Evolutionary conservation across 2,113 vertebrate species (phyloP).

Genomic region (Bagarius yarrelli): DNA sequence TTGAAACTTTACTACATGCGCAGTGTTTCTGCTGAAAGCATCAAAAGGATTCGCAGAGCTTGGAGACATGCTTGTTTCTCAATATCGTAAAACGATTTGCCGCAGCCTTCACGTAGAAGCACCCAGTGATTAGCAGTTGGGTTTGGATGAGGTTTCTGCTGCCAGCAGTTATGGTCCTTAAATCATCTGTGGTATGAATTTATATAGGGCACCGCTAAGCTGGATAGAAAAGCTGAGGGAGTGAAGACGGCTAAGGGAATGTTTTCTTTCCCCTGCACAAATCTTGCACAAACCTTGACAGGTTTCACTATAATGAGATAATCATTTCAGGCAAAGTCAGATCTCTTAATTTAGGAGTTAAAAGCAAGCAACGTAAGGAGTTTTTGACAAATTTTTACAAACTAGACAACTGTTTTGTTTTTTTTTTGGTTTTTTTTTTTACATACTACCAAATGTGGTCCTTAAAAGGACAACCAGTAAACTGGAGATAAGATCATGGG

Average conservation of each 20-base stretch:
- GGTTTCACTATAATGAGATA: too few species aligned
- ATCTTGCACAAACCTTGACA: too few species aligned
- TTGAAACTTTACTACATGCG: constrained; percentile 2
- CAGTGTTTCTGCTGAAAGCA: constrained; percentile 25
- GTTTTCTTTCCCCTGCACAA: not conserved
- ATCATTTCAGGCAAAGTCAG: too few species aligned
- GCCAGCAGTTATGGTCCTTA: constrained; percentile 37
- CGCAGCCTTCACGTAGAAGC: constrained; percentile 12
- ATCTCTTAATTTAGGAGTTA: too few species aligned
- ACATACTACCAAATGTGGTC: too few species aligned
- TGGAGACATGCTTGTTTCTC: constrained; percentile 21
- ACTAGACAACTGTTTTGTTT: too few species aligned
- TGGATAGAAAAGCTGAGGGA: not conserved
- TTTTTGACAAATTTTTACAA: too few species aligned
- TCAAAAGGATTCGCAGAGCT: constrained; percentile 13
- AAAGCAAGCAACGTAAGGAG: too few species aligned
- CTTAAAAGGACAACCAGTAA: too few species aligned
- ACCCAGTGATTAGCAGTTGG: constrained; percentile 34
- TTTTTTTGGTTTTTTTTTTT: too few species aligned
- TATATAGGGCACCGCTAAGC: constrained; percentile 12
- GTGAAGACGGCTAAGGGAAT: not conserved
- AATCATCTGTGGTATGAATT: constrained; percentile 18
- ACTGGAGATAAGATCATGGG: too few species aligned
- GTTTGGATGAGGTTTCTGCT: constrained; percentile 16
- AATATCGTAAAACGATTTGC: constrained; percentile 34